Conservation (phyloP, 2,888 invertebrate species). For the Hoplodrina ambigua region DNA sequence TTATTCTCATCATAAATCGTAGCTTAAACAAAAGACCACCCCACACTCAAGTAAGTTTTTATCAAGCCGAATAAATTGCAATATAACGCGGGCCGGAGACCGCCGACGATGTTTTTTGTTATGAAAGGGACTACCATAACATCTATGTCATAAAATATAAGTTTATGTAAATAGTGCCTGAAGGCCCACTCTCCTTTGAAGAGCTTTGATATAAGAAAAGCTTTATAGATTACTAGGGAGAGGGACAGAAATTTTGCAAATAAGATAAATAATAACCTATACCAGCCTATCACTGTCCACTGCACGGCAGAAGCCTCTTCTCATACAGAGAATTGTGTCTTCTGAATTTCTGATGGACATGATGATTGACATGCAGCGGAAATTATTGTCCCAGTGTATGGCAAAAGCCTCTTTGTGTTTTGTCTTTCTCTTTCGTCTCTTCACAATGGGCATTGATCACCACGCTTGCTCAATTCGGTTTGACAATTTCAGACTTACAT, state of each 20-base stretch:
- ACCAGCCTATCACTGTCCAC: too few relatives aligned
- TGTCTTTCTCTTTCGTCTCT: too few relatives aligned
- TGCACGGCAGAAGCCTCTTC: too few relatives aligned
- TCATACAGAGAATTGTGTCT: too few relatives aligned
- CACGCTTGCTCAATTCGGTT: too few relatives aligned
- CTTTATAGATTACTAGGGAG: constrained; percentile 3
- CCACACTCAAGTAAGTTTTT: constrained; percentile 28
- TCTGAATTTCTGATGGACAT: too few relatives aligned
- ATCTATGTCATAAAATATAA: constrained; percentile 24
- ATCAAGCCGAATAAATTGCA: constrained; percentile 22
- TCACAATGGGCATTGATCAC: too few relatives aligned
- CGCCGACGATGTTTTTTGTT: constrained; percentile 36
- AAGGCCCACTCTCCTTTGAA: constrained; percentile 22
- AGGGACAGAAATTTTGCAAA: constrained; percentile 12
- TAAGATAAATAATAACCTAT: too few relatives aligned
- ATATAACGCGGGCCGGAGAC: constrained; percentile 15
- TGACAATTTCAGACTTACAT: too few relatives aligned
- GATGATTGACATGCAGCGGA: too few relatives aligned
- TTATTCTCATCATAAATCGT: not conserved
- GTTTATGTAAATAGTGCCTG: constrained; percentile 21
- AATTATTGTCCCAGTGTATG: too few relatives aligned
- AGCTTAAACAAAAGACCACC: constrained; percentile 17
- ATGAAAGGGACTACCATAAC: constrained; percentile 20
- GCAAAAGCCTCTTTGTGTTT: too few relatives aligned
- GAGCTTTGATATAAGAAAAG: constrained; percentile 13